These are phyloP conservation scores for Cancer borealis DNA, from an alignment of 2,888 invertebrate species.

Conservation along the genomic window DNA sequence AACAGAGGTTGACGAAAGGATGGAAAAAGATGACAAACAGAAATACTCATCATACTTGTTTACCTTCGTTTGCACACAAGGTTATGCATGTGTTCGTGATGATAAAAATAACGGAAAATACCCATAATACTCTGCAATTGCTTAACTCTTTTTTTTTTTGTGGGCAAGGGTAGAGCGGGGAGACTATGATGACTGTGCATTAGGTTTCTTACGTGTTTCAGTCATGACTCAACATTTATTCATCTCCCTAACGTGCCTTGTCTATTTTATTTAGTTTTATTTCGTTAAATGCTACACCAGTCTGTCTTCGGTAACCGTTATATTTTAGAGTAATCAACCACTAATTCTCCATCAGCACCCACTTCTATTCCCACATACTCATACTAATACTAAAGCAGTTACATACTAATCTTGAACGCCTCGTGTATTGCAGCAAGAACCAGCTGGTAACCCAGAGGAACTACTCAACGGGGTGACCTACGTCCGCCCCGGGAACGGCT, in stretches of 20 bases:
- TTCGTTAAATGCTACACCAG: background rate
- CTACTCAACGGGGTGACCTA: conserved; percentile 81
- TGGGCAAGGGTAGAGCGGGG: background rate
- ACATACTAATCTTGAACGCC: background rate
- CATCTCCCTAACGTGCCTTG: background rate
- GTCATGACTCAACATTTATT: background rate
- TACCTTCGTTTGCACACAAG: no score
- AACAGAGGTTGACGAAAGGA: no score
- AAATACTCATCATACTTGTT: no score
- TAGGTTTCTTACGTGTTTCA: background rate
- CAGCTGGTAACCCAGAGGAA: conserved; percentile 80
- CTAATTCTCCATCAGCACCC: background rate
- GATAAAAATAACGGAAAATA: no score
- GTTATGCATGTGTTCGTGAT: no score
- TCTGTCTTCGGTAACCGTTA: background rate
- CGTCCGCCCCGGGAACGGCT: conserved; percentile 81
- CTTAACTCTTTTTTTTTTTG: background rate
- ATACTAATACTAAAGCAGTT: no score
- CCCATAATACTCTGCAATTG: no score
- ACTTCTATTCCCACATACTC: no score
- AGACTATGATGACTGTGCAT: no score
- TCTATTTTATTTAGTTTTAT: background rate
- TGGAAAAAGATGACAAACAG: no score
- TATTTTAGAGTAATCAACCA: background rate
- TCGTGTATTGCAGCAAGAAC: conserved; percentile 80